A percentile compares a stretch with the other conserved stretches of the same genome.
These are phyloP conservation scores for Cinclus mexicanus DNA, from an alignment of 2,113 vertebrate genomes.

Conservation along the genomic window DNA sequence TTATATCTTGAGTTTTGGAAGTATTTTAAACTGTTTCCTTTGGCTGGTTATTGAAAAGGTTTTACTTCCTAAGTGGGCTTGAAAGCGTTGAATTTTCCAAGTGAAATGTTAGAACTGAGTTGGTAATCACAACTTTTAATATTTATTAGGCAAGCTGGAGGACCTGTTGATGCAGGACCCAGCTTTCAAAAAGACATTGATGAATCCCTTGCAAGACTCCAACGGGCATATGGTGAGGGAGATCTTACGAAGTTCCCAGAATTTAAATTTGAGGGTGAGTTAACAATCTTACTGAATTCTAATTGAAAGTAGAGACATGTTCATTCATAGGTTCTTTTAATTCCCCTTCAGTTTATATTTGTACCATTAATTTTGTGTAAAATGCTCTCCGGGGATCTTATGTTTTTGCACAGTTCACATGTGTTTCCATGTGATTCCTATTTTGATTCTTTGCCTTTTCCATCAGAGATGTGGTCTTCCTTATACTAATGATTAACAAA, in stretches of 20 bases:
- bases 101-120: not conserved
- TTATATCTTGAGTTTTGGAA: not conserved
- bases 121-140: not conserved
- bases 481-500: not conserved
- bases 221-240: slow-evolving; percentile 86
- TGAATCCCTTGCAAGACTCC: slow-evolving; percentile 85
- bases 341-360: not conserved
- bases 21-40: not conserved
- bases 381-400: not conserved
- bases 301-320: not conserved
- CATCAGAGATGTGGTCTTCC: not conserved
- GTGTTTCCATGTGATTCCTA: not conserved
- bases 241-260: slow-evolving; percentile 89
- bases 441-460: not conserved
- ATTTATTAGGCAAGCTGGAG: slow-evolving; percentile 78
- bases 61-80: not conserved
- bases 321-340: not conserved
- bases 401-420: not conserved
- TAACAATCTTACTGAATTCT: not conserved
- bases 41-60: not conserved
- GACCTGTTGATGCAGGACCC: slow-evolving; percentile 83
- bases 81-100: not conserved
- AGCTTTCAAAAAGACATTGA: slow-evolving; percentile 85
- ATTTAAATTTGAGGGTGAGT: slow-evolving; percentile 89
- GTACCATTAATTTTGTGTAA: not conserved